Base-by-base conservation (phyloP, 2,797 vertebrate genomes). In the Eulemur mongoz region DNA sequence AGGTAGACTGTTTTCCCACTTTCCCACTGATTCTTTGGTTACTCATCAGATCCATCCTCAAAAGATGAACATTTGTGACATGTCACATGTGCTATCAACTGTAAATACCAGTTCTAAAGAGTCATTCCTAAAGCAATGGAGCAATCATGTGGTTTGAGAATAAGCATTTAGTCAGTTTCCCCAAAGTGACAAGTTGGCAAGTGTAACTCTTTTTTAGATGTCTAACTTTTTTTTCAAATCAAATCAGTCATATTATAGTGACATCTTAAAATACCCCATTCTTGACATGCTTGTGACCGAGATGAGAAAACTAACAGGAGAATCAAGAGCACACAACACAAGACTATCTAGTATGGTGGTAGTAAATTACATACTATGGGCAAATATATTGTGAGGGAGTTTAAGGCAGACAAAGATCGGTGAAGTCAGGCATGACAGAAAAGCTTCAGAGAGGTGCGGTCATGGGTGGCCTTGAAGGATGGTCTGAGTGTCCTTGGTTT, bases 211-310 rank as follows among this genome's bases (percentile, higher is more conserved):
- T 95, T 90, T 35, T 89, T 96, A 67, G n/a, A 65, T 65, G 63
- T 65, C 30, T 65, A 65, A 30, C 25, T 82, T 83, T 85, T 61
- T 72, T 83, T 59, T 22, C 4, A 89, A 95, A 89, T 15, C 22
- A 79, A 87, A 91, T 79, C 40, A 67, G 72, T 92, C 54, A 93
- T 40, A 11, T 92, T 86, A 91, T 84, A 80, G 38, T 84, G 48
- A 79, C 38, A 76, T 84, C 76, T 93, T 84, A 96, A 94, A 96
- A 95, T 63, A 78, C 4, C 32, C 88, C 93, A 38, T 27, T 23
- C 17, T 86, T 95, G 79, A 67, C 35, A 48, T 84, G 17, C 35
- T 78, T 89, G n/a, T 45, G 83, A 79, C 69, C 15, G 15, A 65
- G 48, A 88, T 86, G 61, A 95, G 75, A 85, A 96, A 92, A 97